Conservation (phyloP, 2,113 vertebrate species). For the Nothobranchius kuhntae region DNA sequence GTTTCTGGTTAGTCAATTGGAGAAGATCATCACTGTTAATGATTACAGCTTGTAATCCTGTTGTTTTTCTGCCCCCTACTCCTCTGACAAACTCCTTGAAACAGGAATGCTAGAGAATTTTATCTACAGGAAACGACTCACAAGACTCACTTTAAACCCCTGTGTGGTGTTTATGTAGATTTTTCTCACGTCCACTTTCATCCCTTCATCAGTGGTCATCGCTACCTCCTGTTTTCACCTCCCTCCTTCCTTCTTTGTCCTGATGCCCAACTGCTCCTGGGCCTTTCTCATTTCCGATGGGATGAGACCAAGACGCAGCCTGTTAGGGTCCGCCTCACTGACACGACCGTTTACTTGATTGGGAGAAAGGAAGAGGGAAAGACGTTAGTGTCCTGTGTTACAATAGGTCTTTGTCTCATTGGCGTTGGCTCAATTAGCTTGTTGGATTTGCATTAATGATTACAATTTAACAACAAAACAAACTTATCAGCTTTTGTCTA, state of each 20-base stretch:
- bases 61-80: too few relatives aligned
- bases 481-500: conserved; percentile 40
- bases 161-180: neutral
- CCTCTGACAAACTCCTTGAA: too few relatives aligned
- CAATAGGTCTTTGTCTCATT: conserved; percentile 74
- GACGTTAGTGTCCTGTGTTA: conserved; percentile 65
- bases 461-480: conserved; percentile 35
- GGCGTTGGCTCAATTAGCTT: conserved; percentile 71
- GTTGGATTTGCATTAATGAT: conserved; percentile 73
- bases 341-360: conserved; percentile 71
- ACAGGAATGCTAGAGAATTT: too few relatives aligned
- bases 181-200: conserved; percentile 18
- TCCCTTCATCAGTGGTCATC: conserved; percentile 47
- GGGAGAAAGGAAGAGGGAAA: conserved; percentile 62
- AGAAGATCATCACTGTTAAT: too few relatives aligned
- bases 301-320: conserved; percentile 55
- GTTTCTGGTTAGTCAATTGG: too few relatives aligned
- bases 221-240: conserved; percentile 20
- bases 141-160: neutral
- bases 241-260: conserved; percentile 10
- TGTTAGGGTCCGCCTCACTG: conserved; percentile 60
- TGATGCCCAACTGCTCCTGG: conserved; percentile 28
- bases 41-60: too few relatives aligned
- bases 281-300: conserved; percentile 40
- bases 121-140: too few relatives aligned